Evolutionary conservation across 2,113 vertebrate genomes (phyloP).

Genomic region (Aviceda subcristata): DNA sequence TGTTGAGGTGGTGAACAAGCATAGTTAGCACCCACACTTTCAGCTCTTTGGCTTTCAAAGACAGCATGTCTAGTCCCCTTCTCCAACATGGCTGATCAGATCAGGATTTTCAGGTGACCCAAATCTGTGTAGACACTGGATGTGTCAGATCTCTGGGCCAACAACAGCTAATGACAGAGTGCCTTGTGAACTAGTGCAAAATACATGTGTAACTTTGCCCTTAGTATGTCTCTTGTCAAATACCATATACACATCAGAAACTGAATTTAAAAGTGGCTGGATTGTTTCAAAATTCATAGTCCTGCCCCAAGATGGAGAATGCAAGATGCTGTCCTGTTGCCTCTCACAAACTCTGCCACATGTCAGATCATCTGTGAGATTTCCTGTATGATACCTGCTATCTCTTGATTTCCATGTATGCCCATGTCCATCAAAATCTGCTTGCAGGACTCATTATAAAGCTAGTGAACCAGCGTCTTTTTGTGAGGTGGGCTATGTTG

Average conservation of each 20-base stretch:
- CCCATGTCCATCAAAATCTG: neutral
- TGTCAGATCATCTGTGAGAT: neutral
- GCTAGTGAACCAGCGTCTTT: neutral
- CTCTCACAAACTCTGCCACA: neutral
- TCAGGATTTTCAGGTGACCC: neutral
- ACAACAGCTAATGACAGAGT: neutral
- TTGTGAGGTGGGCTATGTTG: neutral
- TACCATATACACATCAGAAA: neutral
- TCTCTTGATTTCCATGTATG: neutral
- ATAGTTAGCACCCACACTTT: neutral
- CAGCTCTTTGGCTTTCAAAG: neutral
- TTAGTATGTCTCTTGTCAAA: neutral
- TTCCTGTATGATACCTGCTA: neutral
- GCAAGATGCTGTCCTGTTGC: neutral
- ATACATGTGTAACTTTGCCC: neutral
- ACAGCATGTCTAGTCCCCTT: neutral
- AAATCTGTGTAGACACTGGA: neutral
- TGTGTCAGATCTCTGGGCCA: neutral
- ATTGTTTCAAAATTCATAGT: neutral
- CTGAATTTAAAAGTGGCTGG: neutral
- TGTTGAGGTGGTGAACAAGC: neutral
- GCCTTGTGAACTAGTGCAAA: neutral
- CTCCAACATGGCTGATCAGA: neutral
- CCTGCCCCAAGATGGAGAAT: neutral
- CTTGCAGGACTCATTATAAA: neutral